Conservation (phyloP, 2,888 invertebrate genomes). For the Limulus polyphemus region DNA sequence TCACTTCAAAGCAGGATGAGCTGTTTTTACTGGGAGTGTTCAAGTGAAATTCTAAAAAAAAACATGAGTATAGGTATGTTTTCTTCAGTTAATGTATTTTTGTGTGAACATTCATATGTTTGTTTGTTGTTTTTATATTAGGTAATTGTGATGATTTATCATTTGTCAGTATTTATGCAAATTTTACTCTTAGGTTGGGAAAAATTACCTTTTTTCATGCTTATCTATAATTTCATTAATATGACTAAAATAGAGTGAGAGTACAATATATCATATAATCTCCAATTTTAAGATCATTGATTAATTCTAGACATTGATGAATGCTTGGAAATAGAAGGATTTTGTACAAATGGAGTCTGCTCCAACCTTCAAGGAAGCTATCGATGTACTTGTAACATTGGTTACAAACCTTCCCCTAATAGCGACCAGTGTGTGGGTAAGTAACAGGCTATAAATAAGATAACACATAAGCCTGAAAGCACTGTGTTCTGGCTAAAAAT, state of each 20-base stretch:
- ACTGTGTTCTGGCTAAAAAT: neutral
- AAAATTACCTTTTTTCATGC: no score
- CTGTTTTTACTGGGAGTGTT: no score
- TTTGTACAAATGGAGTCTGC: constrained; percentile 89
- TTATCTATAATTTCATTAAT: no score
- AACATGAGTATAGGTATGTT: no score
- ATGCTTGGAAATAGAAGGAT: constrained; percentile 66
- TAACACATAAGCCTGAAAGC: neutral
- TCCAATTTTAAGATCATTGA: constrained; percentile 3
- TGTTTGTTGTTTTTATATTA: no score
- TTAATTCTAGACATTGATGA: constrained; percentile 68
- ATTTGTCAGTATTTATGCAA: no score
- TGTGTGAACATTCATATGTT: no score
- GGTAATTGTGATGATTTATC: no score
- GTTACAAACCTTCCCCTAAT: constrained; percentile 56
- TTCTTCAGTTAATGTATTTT: no score
- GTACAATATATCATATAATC: neutral
- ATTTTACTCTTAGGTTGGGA: no score
- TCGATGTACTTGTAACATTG: constrained; percentile 93
- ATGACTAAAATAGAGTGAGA: neutral
- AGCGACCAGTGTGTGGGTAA: constrained; percentile 41
- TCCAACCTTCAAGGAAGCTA: constrained; percentile 81
- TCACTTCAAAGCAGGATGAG: no score
- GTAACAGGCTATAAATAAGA: neutral
- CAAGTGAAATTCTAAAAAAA: no score